phyloP scores from a whole-genome alignment of 1,140 invertebrate species.

The Macrosteles quadrilineatus region DNA sequence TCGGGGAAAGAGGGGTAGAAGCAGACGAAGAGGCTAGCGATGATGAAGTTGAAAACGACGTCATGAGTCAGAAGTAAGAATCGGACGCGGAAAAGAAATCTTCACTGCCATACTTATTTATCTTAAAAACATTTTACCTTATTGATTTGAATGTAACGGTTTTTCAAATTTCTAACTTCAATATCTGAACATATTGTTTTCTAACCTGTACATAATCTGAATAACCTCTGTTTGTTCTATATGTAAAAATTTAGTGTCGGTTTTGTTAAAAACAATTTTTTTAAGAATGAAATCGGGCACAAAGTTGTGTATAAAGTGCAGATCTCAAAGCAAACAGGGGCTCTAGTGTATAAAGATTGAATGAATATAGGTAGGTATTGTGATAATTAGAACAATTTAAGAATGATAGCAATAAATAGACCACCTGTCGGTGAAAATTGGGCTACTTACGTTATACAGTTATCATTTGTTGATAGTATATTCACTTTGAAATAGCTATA shows the following conservation, averaged over 20 bases:
- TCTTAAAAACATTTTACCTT: conserved; percentile 1
- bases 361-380: neutral
- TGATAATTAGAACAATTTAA: conserved; percentile 30
- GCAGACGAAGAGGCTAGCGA: conserved; percentile 43
- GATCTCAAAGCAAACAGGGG: conserved; percentile 13
- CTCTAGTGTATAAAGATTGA: conserved; percentile 25
- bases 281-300: conserved; percentile 10
- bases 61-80: conserved; percentile 18
- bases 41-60: conserved; percentile 41
- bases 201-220: conserved; percentile 31
- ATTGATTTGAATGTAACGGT: conserved; percentile 16
- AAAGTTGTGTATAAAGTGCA: conserved; percentile 22
- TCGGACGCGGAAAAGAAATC: conserved; percentile 3
- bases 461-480: conserved; percentile 11
- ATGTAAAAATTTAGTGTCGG: neutral
- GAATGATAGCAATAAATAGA: conserved; percentile 27
- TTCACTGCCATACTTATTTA: conserved; percentile 29
- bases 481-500: neutral
- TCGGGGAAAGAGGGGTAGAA: conserved; percentile 40
- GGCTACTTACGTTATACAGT: neutral
- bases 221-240: conserved; percentile 9
- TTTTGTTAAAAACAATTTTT: conserved; percentile 1
- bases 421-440: neutral
- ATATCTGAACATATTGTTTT: conserved; percentile 17
- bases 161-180: conserved; percentile 23